Evolutionary conservation across 2,113 vertebrate species (phyloP).

Genomic region (Bolborhynchus lineola): DNA sequence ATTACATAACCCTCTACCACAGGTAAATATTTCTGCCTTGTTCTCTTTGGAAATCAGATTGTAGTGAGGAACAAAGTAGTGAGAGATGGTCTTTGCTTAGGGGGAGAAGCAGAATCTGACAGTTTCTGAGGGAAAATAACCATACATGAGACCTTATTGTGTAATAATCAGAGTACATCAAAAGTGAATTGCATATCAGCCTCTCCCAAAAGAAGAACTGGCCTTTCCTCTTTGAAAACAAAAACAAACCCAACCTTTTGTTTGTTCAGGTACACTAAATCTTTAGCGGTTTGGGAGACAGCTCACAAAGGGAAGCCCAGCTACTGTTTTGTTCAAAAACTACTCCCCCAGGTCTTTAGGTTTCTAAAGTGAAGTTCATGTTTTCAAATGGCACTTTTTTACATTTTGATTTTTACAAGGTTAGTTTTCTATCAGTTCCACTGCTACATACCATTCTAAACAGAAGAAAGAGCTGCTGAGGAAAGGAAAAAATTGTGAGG

Average conservation of each 20-base stretch:
- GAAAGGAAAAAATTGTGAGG: not conserved
- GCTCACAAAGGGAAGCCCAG: not conserved
- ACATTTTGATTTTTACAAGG: not conserved
- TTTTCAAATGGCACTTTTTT: not conserved
- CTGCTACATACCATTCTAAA: not conserved
- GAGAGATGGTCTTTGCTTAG: not conserved
- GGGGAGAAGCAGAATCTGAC: not conserved
- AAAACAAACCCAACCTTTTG: not conserved
- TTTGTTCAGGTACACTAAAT: not conserved
- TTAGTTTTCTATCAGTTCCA: not conserved
- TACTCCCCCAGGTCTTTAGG: not conserved
- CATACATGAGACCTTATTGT: not conserved
- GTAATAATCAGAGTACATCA: not conserved
- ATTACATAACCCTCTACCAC: not conserved
- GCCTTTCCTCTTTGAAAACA: not conserved
- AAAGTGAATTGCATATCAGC: not conserved
- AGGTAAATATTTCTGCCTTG: not conserved
- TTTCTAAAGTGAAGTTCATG: not conserved
- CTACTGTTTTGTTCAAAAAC: not conserved
- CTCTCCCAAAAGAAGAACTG: not conserved
- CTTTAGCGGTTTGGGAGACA: not conserved
- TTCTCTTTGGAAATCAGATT: not conserved
- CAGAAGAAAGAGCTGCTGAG: not conserved
- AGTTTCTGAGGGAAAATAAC: not conserved
- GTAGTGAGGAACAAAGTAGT: not conserved